Evolutionary conservation across 2,888 invertebrate genomes (phyloP), one percentile per base, ranked within the genome.

Genomic region (Thalpophila matura): DNA sequence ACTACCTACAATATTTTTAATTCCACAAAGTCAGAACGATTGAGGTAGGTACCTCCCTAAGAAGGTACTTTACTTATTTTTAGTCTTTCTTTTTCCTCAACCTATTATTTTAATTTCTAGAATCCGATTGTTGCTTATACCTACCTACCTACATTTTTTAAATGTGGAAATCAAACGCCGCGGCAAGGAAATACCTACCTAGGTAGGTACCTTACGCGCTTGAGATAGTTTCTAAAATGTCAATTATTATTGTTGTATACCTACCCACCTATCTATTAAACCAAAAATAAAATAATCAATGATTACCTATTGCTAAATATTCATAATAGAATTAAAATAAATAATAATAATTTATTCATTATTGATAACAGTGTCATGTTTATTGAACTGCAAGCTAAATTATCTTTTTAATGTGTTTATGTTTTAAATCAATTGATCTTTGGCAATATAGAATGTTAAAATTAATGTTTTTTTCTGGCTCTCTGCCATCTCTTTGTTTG

Each of bases 401-500:
- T 22, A 45, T 9, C 6, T 24, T 61, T 46, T 33, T 26, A 29
- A 35, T 45, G n/a, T n/a, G n/a, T 29, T 3, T 47, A 47, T 31
- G 16, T 60, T 46, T 38, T 53, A 26, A n/a, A 40, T 18, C 4
- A 29, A 55, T 49, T 50, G 37, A 65, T 40, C 66, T 40, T 35
- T 46, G 31, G 9, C 20, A 31, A 50, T 61, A 61, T 27, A 20
- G n/a, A 42, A 59, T 65, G 56, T 68, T 68, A 73, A 80, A 63
- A 60, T 68, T 68, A 77, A 63, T 61, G 60, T 59, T 50, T 56
- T 31, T 5, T 57, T 51, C 68, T 84, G 84, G 86, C 71, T 35
- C 46, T 10, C 5, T 78, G 84, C 84, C 84, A 85, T 56, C 51
- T 76, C 62, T 77, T 76, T 80, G 77, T 82, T 77, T 76, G 76